Base-by-base conservation (phyloP, 1,140 invertebrate species). In the Tenebrio molitor region DNA sequence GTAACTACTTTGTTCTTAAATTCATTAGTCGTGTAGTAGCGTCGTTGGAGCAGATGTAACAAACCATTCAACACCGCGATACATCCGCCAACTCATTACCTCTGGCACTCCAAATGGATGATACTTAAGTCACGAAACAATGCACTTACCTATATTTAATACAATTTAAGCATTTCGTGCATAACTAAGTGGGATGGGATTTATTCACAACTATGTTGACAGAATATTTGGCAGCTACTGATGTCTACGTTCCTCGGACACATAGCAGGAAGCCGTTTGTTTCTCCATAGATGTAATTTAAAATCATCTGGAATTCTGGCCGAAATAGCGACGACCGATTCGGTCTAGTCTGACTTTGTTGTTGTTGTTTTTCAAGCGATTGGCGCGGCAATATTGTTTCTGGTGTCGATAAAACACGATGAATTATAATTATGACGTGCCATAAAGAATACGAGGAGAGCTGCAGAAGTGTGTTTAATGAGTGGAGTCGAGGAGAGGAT, bases 121-220 rank as follows among this genome's bases (percentile, higher is more conserved):
- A 44, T 44, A 4, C 16, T 12, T 44, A 12, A 33, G 50, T 58
- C 23, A 58, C 50, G 21, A 58, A 58, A 58, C 50, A 58, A 58
- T 58, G 50, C 50, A 33, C 10, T 58, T 58, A 58, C 50, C 44
- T 58, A 58, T 58, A 58, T 58, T 58, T 58, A 58, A 58, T 58
- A 58, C 50, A 58, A 58, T 58, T 58, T 58, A 58, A 58, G 50
- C 50, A 58, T 58, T 58, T 58, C 50, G 50, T 58, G 50, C 50
- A 58, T 58, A 58, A 58, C 21, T 58, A 33, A n/a, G 50, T 29
- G 3, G 10, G n/a, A 58, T 33, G 7, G 21, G 46, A 53, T 53
- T 53, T 53, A 53, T 53, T 53, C 10, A 53, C 8, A 25, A 23
- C 21, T 19, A 29, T 25, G 46, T 33, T 58, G 19, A 58, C 21